phyloP scores from a whole-genome alignment of 2,797 vertebrate genomes.

The Pseudomugil tenellus region DNA sequence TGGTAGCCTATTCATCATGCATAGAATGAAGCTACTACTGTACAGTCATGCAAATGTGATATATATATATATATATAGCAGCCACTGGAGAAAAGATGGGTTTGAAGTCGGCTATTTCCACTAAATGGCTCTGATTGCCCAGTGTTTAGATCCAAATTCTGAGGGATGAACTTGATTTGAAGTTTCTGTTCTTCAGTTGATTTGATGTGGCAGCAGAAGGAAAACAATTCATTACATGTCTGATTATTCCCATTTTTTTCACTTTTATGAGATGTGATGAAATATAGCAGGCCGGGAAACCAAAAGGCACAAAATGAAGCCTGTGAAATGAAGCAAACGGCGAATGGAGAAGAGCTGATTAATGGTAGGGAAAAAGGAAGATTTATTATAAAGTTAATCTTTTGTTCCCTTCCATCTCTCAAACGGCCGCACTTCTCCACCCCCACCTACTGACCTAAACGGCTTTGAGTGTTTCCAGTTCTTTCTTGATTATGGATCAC shows the following conservation, averaged over 20 bases:
- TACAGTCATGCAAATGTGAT: conserved; percentile 70
- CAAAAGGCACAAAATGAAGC: conserved; percentile 32
- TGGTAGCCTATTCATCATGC: conserved; percentile 56
- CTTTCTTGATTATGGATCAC: conserved; percentile 11
- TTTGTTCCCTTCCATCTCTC: conserved; percentile 52
- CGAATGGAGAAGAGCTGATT: conserved; percentile 62
- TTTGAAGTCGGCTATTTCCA: conserved; percentile 54
- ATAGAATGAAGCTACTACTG: conserved; percentile 47
- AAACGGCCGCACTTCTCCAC: conserved; percentile 11
- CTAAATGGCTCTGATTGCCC: conserved; percentile 45
- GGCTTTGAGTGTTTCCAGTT: conserved; percentile 29
- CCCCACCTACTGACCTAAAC: conserved; percentile 46
- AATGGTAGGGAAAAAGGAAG: conserved; percentile 66
- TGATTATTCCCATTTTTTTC: conserved; percentile 48
- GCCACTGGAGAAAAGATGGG: conserved; percentile 50
- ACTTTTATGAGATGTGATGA: conserved; percentile 50
- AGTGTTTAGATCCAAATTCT: conserved; percentile 25
- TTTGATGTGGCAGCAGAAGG: conserved; percentile 30
- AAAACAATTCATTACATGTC: conserved; percentile 53
- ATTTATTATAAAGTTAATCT: conserved; percentile 70
- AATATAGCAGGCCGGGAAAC: conserved; percentile 55
- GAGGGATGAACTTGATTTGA: conserved; percentile 46
- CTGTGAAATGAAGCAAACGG: conserved; percentile 57
- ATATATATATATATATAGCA: conserved; percentile 73
- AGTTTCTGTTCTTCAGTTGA: conserved; percentile 32